phyloP scores from a whole-genome alignment of 2,797 vertebrate genomes.

The Carcharodon carcharias region DNA sequence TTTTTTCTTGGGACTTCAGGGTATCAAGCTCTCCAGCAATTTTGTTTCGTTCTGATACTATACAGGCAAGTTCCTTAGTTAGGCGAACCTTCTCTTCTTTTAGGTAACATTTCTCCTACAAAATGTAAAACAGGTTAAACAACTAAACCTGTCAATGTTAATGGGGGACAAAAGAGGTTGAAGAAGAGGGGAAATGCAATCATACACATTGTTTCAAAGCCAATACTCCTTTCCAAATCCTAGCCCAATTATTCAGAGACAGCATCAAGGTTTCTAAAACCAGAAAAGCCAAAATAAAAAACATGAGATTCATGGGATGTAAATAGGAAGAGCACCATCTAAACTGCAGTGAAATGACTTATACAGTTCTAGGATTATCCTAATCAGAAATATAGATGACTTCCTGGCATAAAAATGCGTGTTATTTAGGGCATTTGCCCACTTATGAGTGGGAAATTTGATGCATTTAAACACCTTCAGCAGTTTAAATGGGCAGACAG shows the following conservation, averaged over 20 bases:
- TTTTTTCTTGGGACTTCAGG: conserved; percentile 61
- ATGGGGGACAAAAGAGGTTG: neutral
- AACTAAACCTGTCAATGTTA: neutral
- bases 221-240: neutral
- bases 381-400: neutral
- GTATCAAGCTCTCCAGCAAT: conserved; percentile 63
- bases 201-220: neutral
- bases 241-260: neutral
- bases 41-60: conserved; percentile 62
- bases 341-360: neutral
- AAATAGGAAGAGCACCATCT: neutral
- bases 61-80: conserved; percentile 54
- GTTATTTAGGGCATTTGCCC: neutral
- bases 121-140: conserved; percentile 29
- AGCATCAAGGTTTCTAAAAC: neutral
- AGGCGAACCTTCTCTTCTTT: conserved; percentile 59
- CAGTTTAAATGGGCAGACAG: neutral
- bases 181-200: neutral
- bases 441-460: neutral
- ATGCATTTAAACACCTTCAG: neutral
- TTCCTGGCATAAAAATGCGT: neutral
- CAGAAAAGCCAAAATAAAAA: neutral
- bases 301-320: neutral
- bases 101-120: conserved; percentile 66
- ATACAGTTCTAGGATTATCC: neutral